These are phyloP conservation scores for Neosalanx taihuensis DNA, from an alignment of 2,797 vertebrate genomes.

Conservation along the genomic window DNA sequence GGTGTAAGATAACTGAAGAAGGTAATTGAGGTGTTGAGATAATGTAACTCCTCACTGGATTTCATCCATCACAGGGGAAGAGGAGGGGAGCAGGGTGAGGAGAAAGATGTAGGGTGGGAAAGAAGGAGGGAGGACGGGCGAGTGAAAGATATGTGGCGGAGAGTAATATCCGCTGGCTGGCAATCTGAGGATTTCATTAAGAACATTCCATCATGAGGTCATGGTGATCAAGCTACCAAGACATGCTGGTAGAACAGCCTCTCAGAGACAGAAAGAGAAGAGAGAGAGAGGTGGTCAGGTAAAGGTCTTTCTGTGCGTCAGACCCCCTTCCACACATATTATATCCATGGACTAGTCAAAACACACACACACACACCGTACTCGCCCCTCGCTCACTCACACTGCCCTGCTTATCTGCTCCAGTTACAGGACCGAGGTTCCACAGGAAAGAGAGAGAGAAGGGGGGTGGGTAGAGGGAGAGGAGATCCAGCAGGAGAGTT, in stretches of 20 bases:
- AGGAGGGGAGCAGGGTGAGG: slow-evolving; percentile 12
- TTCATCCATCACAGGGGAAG: slow-evolving; percentile 11
- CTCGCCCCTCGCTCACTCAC: slow-evolving; percentile 24
- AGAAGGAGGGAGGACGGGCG: slow-evolving; percentile 13
- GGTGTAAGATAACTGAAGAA: too few relatives aligned
- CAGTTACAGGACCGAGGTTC: slow-evolving; percentile 59
- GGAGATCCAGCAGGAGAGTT: background rate
- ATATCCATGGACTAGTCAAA: slow-evolving; percentile 13
- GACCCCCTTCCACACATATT: slow-evolving; percentile 27
- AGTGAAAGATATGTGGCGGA: slow-evolving; percentile 20
- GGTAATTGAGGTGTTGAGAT: background rate
- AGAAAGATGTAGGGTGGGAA: slow-evolving; percentile 24
- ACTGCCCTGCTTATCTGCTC: slow-evolving; percentile 53
- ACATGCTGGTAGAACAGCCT: background rate
- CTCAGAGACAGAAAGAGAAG: slow-evolving; percentile 17
- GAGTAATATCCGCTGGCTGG: slow-evolving; percentile 20
- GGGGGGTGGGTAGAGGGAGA: background rate
- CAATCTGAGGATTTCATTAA: slow-evolving; percentile 21
- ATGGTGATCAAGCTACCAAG: background rate
- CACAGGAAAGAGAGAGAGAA: slow-evolving; percentile 23
- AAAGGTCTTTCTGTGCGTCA: slow-evolving; percentile 52
- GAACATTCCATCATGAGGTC: slow-evolving; percentile 28
- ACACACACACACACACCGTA: slow-evolving; percentile 18
- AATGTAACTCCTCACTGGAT: slow-evolving; percentile 41
- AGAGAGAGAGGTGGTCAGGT: slow-evolving; percentile 40